Percentiles rank a stretch among this genome's conserved stretches.
These are phyloP conservation scores for Parasteatoda lunata DNA, from an alignment of 2,888 invertebrate species.

Conservation along the genomic window DNA sequence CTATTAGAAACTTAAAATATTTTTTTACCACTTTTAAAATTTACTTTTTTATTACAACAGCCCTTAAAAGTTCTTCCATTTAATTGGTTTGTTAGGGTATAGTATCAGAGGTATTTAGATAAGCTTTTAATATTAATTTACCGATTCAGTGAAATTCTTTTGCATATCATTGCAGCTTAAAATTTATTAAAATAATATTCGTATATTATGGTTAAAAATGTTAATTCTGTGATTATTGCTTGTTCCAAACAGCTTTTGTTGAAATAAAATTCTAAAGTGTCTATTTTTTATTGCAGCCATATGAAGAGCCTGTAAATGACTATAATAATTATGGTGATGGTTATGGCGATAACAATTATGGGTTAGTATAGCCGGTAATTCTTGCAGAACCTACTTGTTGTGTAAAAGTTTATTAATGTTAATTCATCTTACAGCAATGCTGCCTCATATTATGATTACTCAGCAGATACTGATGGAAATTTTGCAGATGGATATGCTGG, in stretches of 20 bases:
- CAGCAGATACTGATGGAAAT: slow-evolving; percentile 43
- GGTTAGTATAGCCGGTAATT: slow-evolving; percentile 13
- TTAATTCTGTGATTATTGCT: neutral
- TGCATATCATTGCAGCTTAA: too few species aligned
- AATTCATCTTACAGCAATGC: slow-evolving; percentile 34
- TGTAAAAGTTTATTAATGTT: neutral
- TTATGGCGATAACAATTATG: slow-evolving; percentile 58
- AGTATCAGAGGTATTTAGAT: too few species aligned
- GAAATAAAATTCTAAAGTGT: neutral
- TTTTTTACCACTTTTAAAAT: too few species aligned
- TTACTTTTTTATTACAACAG: too few species aligned
- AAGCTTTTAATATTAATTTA: too few species aligned
- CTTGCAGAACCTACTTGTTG: neutral
- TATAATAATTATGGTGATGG: slow-evolving; percentile 60
- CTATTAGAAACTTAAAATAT: too few species aligned
- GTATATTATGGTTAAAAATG: too few species aligned
- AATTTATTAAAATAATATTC: too few species aligned
- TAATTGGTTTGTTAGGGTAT: too few species aligned
- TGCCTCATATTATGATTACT: slow-evolving; percentile 56
- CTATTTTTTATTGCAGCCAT: slow-evolving; percentile 24
- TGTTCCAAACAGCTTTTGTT: neutral
- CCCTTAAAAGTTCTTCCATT: too few species aligned
- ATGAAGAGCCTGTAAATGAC: slow-evolving; percentile 57
- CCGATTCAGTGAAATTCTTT: too few species aligned
- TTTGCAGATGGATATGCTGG: slow-evolving; percentile 61